A percentile compares a stretch with the other conserved stretches of the same genome.
These are phyloP conservation scores for Mellivora capensis DNA, from an alignment of 2,113 vertebrate species.

Conservation along the genomic window DNA sequence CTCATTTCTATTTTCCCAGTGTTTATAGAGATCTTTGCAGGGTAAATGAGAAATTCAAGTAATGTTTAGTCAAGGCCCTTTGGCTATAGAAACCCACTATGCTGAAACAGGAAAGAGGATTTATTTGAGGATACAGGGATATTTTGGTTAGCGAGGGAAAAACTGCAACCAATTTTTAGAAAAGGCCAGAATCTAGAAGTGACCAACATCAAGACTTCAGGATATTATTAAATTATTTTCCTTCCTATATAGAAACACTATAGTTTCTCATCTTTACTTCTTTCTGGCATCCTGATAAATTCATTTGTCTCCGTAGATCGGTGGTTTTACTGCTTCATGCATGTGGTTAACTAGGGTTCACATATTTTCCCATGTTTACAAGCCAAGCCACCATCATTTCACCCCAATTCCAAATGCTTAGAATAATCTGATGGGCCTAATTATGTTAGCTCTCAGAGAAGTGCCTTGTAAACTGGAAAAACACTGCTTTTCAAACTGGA, in stretches of 20 bases:
- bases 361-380: not conserved
- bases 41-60: not conserved
- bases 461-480: not conserved
- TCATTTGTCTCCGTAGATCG: not conserved
- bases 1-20: not conserved
- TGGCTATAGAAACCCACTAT: not conserved
- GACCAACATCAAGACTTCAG: not conserved
- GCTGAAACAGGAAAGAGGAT: not conserved
- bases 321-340: not conserved
- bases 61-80: constrained; percentile 4
- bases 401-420: not conserved
- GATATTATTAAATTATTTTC: not conserved
- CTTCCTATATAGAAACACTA: not conserved
- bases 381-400: not conserved
- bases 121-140: not conserved
- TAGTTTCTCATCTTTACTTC: not conserved
- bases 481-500: not conserved
- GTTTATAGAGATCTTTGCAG: not conserved
- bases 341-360: not conserved
- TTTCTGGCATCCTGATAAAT: not conserved
- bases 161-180: not conserved
- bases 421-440: not conserved
- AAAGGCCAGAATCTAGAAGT: not conserved
- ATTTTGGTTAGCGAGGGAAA: not conserved
- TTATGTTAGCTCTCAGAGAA: not conserved